These are phyloP conservation scores for Platygyra sinensis DNA, from an alignment of 64 coral and sea anemone genomes.

Conservation along the genomic window DNA sequence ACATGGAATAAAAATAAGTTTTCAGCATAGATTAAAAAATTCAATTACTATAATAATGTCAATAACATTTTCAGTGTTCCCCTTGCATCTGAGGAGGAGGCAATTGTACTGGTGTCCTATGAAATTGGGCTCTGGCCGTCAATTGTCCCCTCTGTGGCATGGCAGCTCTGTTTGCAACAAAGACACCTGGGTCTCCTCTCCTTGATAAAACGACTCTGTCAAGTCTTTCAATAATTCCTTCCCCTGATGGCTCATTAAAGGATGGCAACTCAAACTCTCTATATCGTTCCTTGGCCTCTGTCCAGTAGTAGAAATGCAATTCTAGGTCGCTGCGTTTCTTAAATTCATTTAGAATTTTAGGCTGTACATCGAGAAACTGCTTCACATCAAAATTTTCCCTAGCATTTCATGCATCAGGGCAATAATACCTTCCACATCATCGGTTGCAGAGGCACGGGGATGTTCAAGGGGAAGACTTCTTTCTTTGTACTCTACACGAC, in stretches of 20 bases:
- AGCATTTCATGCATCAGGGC: no score
- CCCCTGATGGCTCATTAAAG: slow-evolving; percentile 46
- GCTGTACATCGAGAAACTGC: no score
- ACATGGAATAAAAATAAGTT: no score
- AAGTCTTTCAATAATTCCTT: slow-evolving; percentile 26
- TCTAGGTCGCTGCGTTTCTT: slow-evolving; percentile 38
- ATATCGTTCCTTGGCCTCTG: slow-evolving; percentile 35
- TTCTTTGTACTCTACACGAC: slow-evolving; percentile 21
- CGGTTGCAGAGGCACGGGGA: slow-evolving; percentile 58
- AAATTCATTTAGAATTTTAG: slow-evolving; percentile 63
- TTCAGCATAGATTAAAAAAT: no score
- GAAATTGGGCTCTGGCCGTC: slow-evolving; percentile 4
- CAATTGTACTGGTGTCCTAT: slow-evolving; percentile 33
- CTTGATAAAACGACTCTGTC: slow-evolving; percentile 39
- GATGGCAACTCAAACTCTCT: slow-evolving; percentile 32
- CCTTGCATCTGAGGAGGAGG: slow-evolving; percentile 20
- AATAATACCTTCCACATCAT: slow-evolving; percentile 76
- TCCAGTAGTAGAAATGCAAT: slow-evolving; percentile 38
- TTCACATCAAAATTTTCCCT: no score
- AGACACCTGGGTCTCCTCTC: no score
- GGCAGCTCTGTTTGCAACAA: slow-evolving; percentile 77
- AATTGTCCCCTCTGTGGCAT: slow-evolving; percentile 50
- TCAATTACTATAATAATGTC: background rate
- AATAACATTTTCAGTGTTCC: background rate
- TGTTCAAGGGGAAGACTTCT: slow-evolving; percentile 52